Conservation (phyloP, 2,113 vertebrate species). For the Ochotona curzoniae region DNA sequence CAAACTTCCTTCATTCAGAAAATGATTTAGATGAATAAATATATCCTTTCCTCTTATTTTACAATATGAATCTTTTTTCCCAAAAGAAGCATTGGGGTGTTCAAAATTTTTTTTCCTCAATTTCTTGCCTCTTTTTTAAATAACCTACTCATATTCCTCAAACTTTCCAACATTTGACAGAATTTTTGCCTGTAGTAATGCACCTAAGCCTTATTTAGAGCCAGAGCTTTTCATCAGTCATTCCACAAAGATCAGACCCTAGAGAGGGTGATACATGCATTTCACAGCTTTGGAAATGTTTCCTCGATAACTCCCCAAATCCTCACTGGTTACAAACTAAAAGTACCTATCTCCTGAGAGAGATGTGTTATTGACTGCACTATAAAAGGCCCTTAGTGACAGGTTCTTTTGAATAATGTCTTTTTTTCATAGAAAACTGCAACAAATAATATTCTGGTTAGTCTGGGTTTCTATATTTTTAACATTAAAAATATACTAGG, state of each 20-base stretch:
- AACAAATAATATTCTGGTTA: background rate
- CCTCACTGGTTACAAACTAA: background rate
- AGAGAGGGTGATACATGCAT: background rate
- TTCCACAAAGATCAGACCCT: background rate
- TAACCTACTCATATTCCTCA: background rate
- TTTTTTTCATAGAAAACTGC: slow-evolving; percentile 7
- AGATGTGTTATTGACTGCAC: background rate
- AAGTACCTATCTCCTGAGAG: background rate
- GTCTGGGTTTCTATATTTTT: background rate
- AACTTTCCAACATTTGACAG: background rate
- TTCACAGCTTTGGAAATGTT: background rate
- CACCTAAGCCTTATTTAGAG: background rate
- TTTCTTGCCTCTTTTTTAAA: background rate
- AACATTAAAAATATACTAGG: slow-evolving; percentile 26
- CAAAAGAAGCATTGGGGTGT: background rate
- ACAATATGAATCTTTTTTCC: background rate
- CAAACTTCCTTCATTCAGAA: background rate
- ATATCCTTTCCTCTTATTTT: background rate
- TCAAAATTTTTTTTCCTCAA: background rate
- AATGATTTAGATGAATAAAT: background rate
- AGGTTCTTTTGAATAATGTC: background rate
- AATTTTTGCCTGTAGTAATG: background rate
- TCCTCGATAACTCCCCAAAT: background rate
- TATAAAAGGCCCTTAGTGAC: background rate
- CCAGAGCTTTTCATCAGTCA: background rate